These are phyloP conservation scores for Brassicogethes aeneus DNA, from an alignment of 2,888 invertebrate species.

Conservation along the genomic window DNA sequence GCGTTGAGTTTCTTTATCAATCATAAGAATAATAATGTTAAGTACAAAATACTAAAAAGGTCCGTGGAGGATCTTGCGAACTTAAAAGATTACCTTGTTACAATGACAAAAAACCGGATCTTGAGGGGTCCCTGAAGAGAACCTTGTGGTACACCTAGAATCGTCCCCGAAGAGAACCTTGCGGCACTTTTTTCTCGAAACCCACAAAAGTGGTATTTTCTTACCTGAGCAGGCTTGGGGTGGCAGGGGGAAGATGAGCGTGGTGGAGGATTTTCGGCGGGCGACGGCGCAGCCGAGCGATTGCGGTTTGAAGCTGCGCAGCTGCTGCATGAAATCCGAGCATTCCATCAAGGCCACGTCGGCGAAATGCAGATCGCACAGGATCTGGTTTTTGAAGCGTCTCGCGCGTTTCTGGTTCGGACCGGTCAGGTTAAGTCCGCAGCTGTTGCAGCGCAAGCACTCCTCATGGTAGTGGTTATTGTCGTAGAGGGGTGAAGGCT, in stretches of 20 bases:
- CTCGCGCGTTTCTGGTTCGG: constrained; percentile 61
- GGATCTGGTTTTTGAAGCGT: constrained; percentile 79
- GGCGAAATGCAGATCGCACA: constrained; percentile 93
- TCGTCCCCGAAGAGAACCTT: too few relatives aligned
- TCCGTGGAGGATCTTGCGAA: too few relatives aligned
- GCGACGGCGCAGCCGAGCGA: constrained; percentile 92
- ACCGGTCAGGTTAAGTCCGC: constrained; percentile 86
- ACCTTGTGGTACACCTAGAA: too few relatives aligned
- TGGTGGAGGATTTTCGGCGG: constrained; percentile 85
- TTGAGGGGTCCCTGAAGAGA: too few relatives aligned
- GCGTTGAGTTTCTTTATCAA: too few relatives aligned
- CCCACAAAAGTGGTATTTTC: too few relatives aligned
- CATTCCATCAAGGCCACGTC: constrained; percentile 97
- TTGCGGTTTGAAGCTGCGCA: constrained; percentile 92
- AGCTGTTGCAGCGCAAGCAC: constrained; percentile 93
- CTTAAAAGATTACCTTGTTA: too few relatives aligned
- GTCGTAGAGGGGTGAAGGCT: constrained; percentile 85
- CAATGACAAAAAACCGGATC: too few relatives aligned
- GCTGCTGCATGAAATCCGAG: constrained; percentile 94
- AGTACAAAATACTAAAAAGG: too few relatives aligned
- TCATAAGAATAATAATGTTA: too few relatives aligned
- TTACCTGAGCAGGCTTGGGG: constrained; percentile 91
- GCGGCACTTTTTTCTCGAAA: too few relatives aligned
- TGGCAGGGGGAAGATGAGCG: constrained; percentile 86
- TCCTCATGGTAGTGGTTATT: constrained; percentile 97